Percentiles rank a stretch among this genome's conserved stretches.
Evolutionary conservation across 2,888 invertebrate species (phyloP).

Genomic region (Erebia palarica): DNA sequence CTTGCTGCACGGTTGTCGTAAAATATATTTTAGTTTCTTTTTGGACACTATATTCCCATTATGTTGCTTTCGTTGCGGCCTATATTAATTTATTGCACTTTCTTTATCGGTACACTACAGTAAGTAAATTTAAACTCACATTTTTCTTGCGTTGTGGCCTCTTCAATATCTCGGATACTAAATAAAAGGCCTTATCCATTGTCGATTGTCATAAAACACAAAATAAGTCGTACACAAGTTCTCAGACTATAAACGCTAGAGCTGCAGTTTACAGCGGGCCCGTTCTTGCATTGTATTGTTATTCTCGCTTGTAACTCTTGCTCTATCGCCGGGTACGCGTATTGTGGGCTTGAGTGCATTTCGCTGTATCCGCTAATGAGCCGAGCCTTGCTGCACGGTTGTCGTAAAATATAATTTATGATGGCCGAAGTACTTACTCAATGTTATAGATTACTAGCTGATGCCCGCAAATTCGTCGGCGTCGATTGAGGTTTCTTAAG

Average conservation of each 20-base stretch:
- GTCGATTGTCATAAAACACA: no score
- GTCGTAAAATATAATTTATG: not conserved
- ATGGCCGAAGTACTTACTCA: not conserved
- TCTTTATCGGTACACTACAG: no score
- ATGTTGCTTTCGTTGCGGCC: no score
- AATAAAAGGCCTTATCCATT: no score
- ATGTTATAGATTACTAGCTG: not conserved
- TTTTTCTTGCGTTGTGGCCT: no score
- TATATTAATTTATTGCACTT: no score
- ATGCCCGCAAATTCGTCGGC: not conserved
- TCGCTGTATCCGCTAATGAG: conserved; percentile 34
- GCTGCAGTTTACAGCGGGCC: conserved; percentile 3
- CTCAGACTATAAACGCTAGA: not conserved
- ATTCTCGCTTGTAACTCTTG: not conserved
- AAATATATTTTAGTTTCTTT: not conserved
- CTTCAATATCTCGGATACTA: no score
- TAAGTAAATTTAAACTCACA: no score
- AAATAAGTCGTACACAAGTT: no score
- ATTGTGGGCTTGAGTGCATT: conserved; percentile 38
- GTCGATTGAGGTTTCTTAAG: no score
- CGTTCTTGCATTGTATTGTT: not conserved
- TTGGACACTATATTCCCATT: no score
- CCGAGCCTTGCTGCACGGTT: not conserved
- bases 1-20: not conserved
- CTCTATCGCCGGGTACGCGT: conserved; percentile 33